Conservation (phyloP, 2,888 invertebrate species). For the Adelognathus sp. region DNA sequence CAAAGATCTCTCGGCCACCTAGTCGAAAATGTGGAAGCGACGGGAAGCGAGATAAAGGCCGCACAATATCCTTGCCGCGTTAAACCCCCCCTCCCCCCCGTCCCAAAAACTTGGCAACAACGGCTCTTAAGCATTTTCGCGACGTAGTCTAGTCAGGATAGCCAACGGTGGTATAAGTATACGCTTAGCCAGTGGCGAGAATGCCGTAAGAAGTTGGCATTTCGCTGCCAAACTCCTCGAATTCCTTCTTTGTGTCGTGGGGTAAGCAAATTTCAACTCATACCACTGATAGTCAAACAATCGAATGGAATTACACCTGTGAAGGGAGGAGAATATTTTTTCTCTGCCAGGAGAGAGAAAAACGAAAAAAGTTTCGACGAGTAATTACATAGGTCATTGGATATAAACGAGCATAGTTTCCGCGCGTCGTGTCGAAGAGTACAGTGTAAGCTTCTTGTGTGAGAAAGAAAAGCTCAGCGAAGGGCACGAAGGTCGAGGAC, state of each 20-base stretch:
- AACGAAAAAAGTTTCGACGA: background rate
- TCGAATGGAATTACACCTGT: conserved; percentile 13
- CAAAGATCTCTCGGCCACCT: conserved; percentile 26
- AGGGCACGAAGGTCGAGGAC: background rate
- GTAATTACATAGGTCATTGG: background rate
- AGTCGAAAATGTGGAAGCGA: background rate
- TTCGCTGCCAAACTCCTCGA: conserved; percentile 46
- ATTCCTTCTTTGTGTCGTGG: conserved; percentile 21
- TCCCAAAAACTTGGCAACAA: conserved; percentile 69
- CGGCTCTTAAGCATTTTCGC: conserved; percentile 66
- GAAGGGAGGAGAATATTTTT: background rate
- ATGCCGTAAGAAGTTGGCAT: background rate
- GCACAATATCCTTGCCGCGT: conserved; percentile 54
- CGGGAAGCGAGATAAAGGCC: conserved; percentile 6
- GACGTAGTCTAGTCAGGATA: background rate
- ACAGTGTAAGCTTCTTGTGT: too few species aligned
- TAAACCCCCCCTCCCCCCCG: too few species aligned
- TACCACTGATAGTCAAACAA: background rate
- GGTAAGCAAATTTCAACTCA: background rate
- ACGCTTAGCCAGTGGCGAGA: conserved; percentile 6
- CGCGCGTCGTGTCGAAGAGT: background rate
- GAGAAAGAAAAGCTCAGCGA: background rate
- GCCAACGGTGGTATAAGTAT: background rate
- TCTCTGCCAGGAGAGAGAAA: background rate
- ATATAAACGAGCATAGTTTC: background rate